Conservation (phyloP, 2,797 vertebrate genomes). For the Lates japonicus region DNA sequence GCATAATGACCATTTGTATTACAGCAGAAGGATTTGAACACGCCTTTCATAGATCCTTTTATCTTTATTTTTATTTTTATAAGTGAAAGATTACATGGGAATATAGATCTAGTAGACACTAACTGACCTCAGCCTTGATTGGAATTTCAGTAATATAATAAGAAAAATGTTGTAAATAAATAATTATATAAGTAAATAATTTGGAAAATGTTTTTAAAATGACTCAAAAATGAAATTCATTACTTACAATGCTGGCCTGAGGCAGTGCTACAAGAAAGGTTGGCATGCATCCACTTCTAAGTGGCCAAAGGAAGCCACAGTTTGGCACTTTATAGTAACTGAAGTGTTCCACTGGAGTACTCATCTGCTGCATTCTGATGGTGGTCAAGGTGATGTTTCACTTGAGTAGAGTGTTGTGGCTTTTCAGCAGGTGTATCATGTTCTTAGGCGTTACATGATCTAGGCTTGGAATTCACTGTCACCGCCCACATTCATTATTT, state of each 20-base stretch:
- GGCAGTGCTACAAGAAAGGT: neutral
- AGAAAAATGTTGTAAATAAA: too few species aligned
- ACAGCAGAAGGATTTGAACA: neutral
- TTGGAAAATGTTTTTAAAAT: too few species aligned
- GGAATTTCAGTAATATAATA: too few species aligned
- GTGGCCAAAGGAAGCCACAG: neutral
- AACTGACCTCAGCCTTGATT: neutral
- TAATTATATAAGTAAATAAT: too few species aligned
- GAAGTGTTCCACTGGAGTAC: neutral
- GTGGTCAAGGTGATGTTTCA: slow-evolving; percentile 10
- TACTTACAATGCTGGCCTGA: neutral
- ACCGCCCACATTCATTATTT: slow-evolving; percentile 34
- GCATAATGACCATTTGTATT: neutral
- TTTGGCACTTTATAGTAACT: slow-evolving; percentile 3
- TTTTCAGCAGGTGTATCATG: slow-evolving; percentile 41
- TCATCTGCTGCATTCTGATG: slow-evolving; percentile 33
- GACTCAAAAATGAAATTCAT: slow-evolving; percentile 11
- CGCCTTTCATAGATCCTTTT: neutral
- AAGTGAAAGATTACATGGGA: neutral
- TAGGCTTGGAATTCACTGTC: slow-evolving; percentile 33
- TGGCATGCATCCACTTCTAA: neutral
- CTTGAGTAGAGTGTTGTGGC: neutral
- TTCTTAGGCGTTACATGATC: slow-evolving; percentile 40
- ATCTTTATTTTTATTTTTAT: neutral
- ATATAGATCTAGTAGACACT: neutral